Percentiles rank a stretch among this genome's conserved stretches.
Conservation (phyloP, 2,888 invertebrate genomes). For the Rhamphomyia laevipes region DNA sequence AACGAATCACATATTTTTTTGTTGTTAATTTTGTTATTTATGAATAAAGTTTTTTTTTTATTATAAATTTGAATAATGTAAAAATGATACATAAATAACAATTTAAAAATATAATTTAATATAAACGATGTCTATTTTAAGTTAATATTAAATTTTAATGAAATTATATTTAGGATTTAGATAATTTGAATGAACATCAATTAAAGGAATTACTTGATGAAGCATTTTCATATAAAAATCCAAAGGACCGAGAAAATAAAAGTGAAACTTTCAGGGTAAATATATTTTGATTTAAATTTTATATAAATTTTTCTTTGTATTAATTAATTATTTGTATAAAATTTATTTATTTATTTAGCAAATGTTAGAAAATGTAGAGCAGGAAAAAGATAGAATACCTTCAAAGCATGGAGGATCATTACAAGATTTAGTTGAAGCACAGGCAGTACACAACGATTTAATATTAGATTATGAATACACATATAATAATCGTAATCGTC, state of each 20-base stretch:
- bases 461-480: conserved; percentile 32
- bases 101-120: too few species aligned
- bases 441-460: conserved; percentile 33
- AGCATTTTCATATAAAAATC: conserved; percentile 72
- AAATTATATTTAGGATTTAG: conserved; percentile 30
- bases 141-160: too few species aligned
- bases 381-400: conserved; percentile 45
- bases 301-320: background rate
- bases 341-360: conserved; percentile 42
- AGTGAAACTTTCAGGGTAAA: conserved; percentile 69
- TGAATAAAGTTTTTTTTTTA: too few species aligned
- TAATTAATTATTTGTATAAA: conserved; percentile 4
- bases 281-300: background rate
- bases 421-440: conserved; percentile 48
- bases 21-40: too few species aligned
- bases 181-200: conserved; percentile 61
- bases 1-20: too few species aligned
- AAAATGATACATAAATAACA: too few species aligned
- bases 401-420: conserved; percentile 45
- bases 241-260: conserved; percentile 75
- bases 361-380: conserved; percentile 64
- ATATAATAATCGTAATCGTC: conserved; percentile 21
- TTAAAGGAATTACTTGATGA: conserved; percentile 69
- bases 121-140: too few species aligned
- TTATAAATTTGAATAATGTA: too few species aligned